Evolutionary conservation across 92 coral and sea anemone genomes (phyloP).

Genomic region (Paramuricea clavata): DNA sequence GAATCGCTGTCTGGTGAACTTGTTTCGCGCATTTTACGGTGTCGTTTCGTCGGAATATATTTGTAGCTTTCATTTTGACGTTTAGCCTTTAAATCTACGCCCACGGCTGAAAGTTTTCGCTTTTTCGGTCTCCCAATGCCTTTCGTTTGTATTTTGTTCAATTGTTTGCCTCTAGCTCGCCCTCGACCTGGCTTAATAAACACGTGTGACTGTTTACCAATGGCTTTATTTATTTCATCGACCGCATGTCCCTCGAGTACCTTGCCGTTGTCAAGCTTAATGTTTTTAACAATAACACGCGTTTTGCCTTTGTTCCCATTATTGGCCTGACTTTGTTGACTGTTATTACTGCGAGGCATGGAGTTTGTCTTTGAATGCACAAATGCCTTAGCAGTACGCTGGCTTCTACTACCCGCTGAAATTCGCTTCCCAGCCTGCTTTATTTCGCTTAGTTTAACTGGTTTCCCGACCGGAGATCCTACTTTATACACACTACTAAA

Average conservation of each 20-base stretch:
- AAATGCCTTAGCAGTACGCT: background rate
- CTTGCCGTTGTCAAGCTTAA: constrained; percentile 2
- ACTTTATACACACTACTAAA: constrained; percentile 19
- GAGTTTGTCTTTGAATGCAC: background rate
- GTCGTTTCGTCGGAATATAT: constrained; percentile 19
- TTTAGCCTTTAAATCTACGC: background rate
- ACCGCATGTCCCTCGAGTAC: constrained; percentile 31
- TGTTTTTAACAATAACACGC: constrained; percentile 27
- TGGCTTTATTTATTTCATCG: background rate
- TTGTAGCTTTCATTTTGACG: background rate
- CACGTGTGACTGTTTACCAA: constrained; percentile 30
- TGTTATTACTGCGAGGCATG: background rate
- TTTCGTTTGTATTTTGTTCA: background rate
- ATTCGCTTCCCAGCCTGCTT: background rate
- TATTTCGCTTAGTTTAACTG: background rate
- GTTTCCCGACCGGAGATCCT: background rate
- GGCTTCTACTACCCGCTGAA: background rate
- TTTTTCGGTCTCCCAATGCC: background rate
- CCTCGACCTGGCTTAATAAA: background rate
- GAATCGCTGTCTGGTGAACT: constrained; percentile 32
- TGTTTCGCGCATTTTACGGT: constrained; percentile 11
- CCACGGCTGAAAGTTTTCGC: background rate
- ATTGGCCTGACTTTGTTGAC: background rate
- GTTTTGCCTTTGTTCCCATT: constrained; percentile 24
- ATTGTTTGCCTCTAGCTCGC: background rate